Evolutionary conservation across 2,113 vertebrate species (phyloP), one percentile per base, ranked within the genome.

Genomic region (Calypte anna): DNA sequence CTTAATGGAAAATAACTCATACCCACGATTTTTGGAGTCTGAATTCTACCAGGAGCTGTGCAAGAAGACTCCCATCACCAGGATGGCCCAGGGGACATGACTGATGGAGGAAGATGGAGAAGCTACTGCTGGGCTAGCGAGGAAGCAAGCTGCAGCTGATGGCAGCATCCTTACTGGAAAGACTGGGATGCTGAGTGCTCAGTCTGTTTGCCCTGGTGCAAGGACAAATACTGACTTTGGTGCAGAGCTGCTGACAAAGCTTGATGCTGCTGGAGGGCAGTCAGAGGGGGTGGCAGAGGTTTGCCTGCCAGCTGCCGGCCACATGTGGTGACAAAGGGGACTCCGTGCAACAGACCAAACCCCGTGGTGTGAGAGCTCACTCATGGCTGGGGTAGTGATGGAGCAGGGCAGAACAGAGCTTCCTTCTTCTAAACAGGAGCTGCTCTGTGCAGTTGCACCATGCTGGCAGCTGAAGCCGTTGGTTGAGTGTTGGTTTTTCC

Each of bases 1-100:
- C 74, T 78, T 99, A 70, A 99, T 99, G 99, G 98, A 99, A 68
- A 99, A 99, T 86, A 99, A 99, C 88, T 98, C 99, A 30, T 99
- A 99, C 69, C 99, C 98, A 2, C 97, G 99, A 3, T 99, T 99
- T 96, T 97, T 99, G 93, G 98, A 98, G 55, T 99, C 99, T 0
- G 77, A 98, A 30, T 98, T 98, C 95, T 98, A 98, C 82, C 97
- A 98, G 91, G 97, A 98, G 28, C 91, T 98, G 84, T 98, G 98
- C 93, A 98, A 97, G 95, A 97, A 97, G 84, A 74, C 97, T 0
- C 96, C 97, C 30, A 76, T 97, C 46, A 88, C 92, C 75, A 85
- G 91, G 14, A 92, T 95, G 44, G 85, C 96, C 76, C 98, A 97
- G 54, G 89, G 83, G 3, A 98, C 97, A 78, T 98, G 98, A 98